Conservation (phyloP, 2,797 vertebrate genomes). For the Perodicticus potto region DNA sequence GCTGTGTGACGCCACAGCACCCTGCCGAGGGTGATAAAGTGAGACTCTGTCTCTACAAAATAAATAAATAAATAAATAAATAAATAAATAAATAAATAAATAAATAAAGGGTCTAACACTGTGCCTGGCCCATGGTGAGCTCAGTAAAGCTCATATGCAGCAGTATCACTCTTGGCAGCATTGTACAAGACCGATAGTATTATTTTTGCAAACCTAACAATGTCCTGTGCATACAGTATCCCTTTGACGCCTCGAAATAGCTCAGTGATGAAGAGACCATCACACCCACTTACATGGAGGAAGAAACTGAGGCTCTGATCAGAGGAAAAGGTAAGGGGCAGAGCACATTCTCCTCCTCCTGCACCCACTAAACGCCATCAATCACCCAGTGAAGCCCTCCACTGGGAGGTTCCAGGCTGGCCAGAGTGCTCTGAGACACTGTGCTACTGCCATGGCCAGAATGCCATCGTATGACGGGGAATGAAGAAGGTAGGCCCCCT, state of each 20-base stretch:
- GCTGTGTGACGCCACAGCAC: no score
- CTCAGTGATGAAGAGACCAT: not conserved
- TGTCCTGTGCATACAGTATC: no score
- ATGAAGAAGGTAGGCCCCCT: no score
- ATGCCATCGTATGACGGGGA: not conserved
- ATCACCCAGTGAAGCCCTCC: not conserved
- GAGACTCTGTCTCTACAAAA: no score
- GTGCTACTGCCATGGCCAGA: accelerated
- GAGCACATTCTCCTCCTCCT: not conserved
- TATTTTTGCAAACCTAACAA: not conserved
- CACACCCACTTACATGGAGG: accelerated
- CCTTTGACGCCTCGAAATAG: not conserved
- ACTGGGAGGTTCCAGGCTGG: not conserved
- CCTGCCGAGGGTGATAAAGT: no score
- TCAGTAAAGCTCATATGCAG: not conserved
- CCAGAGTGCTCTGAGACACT: not conserved
- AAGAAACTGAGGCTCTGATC: not conserved
- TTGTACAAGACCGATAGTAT: not conserved
- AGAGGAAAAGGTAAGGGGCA: not conserved
- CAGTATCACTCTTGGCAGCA: not conserved
- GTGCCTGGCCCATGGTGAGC: not conserved
- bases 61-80: no score
- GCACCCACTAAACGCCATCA: not conserved
- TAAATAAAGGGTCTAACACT: not conserved
- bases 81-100: no score